Evolutionary conservation across 2,113 vertebrate species (phyloP).

Genomic region (Capreolus pygargus): DNA sequence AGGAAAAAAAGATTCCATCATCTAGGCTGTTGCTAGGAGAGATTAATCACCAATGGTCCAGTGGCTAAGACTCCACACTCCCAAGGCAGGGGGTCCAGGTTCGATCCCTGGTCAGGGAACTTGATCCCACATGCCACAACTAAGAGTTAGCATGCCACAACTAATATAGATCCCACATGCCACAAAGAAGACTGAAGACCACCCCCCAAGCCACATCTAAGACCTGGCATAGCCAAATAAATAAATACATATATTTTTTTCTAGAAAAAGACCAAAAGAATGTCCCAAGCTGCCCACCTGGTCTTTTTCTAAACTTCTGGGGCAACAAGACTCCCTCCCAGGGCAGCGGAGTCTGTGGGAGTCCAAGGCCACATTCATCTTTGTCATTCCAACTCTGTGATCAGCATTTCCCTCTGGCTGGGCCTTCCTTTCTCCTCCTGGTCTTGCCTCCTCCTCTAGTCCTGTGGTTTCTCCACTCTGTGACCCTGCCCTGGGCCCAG

Average conservation of each 20-base stretch:
- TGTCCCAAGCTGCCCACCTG: neutral
- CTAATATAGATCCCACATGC: neutral
- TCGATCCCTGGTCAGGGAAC: neutral
- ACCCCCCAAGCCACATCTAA: neutral
- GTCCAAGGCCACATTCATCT: neutral
- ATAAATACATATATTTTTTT: neutral
- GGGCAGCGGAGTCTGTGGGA: fast-evolving
- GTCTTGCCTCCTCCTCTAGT: neutral
- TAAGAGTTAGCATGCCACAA: neutral
- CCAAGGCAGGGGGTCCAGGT: neutral
- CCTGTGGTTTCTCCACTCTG: neutral
- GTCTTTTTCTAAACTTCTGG: neutral
- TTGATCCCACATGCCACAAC: neutral
- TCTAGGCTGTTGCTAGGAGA: neutral
- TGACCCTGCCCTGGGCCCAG: neutral
- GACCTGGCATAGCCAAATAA: neutral
- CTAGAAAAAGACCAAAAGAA: neutral
- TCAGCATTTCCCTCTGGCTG: neutral
- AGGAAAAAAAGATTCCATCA: neutral
- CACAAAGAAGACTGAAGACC: neutral
- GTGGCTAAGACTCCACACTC: neutral
- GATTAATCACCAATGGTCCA: neutral
- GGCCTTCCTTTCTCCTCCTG: neutral
- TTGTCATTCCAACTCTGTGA: neutral
- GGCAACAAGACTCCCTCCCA: neutral